A percentile compares a stretch with the other conserved stretches of the same genome.
phyloP scores from a whole-genome alignment of 2,888 invertebrate species.

The Drosophila demipolita region DNA sequence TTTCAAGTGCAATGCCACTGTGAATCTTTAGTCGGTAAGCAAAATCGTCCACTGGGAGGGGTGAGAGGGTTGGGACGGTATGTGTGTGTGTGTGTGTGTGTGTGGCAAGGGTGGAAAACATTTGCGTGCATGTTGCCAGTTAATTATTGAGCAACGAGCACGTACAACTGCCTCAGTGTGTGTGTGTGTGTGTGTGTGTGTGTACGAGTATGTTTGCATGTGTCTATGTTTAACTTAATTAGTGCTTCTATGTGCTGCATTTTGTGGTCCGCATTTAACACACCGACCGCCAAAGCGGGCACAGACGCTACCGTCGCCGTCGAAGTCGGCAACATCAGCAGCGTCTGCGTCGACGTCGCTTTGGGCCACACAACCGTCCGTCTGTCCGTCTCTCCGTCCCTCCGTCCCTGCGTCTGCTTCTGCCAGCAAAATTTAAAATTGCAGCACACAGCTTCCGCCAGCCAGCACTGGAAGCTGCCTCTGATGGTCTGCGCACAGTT shows the following conservation, averaged over 20 bases:
- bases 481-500: constrained; percentile 37
- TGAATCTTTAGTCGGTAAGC: constrained; percentile 52
- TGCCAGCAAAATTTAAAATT: constrained; percentile 70
- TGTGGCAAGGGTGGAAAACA: constrained; percentile 42
- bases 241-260: constrained; percentile 75
- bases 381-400: neutral
- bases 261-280: constrained; percentile 77
- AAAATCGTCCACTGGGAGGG: constrained; percentile 11
- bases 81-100: neutral
- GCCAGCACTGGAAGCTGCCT: constrained; percentile 29
- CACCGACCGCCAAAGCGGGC: constrained; percentile 58
- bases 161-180: constrained; percentile 56
- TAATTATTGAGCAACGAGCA: constrained; percentile 76
- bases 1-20: constrained; percentile 73
- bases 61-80: neutral
- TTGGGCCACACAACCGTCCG: constrained; percentile 42
- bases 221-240: constrained; percentile 80
- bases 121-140: constrained; percentile 75
- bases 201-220: constrained; percentile 66
- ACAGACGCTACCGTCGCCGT: constrained; percentile 28
- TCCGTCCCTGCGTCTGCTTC: constrained; percentile 4
- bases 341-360: constrained; percentile 31
- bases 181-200: constrained; percentile 29
- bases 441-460: constrained; percentile 51
- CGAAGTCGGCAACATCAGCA: constrained; percentile 9